Evolutionary conservation across 2,888 invertebrate genomes (phyloP), one percentile per base, ranked within the genome.

Genomic region (Eubasilissa splendida): DNA sequence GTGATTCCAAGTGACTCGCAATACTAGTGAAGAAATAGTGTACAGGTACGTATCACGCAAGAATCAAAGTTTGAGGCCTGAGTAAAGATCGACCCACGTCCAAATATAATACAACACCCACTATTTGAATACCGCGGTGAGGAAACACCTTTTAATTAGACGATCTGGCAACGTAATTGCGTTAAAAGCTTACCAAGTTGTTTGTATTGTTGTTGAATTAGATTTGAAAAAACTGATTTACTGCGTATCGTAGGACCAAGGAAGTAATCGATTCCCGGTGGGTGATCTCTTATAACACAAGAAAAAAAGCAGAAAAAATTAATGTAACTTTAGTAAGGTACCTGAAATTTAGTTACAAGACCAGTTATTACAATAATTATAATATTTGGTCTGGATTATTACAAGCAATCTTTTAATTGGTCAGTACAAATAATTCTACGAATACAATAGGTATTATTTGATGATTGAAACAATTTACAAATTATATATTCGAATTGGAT

Each of bases 101-200:
- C 33, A 76, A 66, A 66, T 60, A 4, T 22, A 33, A 73, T 42
- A n/a, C 42, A 14, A 59, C 68, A 58, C 77, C 77, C 77, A 77
- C 77, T n/a, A 12, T 12, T 31, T 9, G 11, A 14, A 12, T 14
- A 56, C 68, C 56, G 42, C 12, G 33, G 50, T 14, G 54, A 70
- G 68, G 68, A 68, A 77, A 77, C n/a, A 58, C 14, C 58, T 22
- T 77, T 77, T 77, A 77, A 77, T 77, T 77, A 59, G 71, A 73
- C 70, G 14, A 65, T 33, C 65, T 42, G 8, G 65, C 1, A 12
- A 42, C 11, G 65, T 65, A 11, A 65, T 31, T 12, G 65, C 33
- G 7, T 65, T 31, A 65, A 63, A 65, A 42, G 65, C 31, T 65
- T 11, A 12, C 11, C 33, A 12, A 7, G 42, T 33, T 63, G 12